Conservation (phyloP, 1,140 invertebrate species). For the Temnothorax longispinosus region DNA sequence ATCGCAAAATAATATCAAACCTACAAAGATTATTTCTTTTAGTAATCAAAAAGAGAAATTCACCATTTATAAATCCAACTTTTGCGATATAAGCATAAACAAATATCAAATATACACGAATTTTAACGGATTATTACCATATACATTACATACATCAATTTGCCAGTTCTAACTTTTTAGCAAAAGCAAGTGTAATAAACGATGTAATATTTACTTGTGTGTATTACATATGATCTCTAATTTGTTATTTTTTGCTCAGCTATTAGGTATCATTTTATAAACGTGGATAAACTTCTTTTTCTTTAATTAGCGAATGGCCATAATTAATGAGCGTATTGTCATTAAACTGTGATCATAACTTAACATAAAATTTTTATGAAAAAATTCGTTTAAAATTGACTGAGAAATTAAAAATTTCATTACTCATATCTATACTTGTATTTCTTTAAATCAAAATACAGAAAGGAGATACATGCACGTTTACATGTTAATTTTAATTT, state of each 20-base stretch:
- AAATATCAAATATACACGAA: neutral
- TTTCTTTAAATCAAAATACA: neutral
- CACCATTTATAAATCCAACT: neutral
- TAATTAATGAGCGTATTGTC: neutral
- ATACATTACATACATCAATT: neutral
- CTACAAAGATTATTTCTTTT: neutral
- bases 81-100: no score
- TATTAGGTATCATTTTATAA: neutral
- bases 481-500: slow-evolving; percentile 52
- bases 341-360: neutral
- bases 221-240: neutral
- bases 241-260: neutral
- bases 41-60: neutral
- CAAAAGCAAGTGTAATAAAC: neutral
- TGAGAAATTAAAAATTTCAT: slow-evolving; percentile 32
- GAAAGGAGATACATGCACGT: slow-evolving; percentile 12
- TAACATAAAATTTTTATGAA: neutral
- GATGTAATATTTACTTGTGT: neutral
- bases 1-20: neutral
- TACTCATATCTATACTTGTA: neutral
- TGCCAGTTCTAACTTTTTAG: neutral
- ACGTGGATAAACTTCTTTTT: neutral
- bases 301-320: neutral
- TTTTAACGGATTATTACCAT: neutral
- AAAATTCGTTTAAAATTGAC: neutral